phyloP scores from a whole-genome alignment of 2,113 vertebrate genomes.

The Ochotona curzoniae region DNA sequence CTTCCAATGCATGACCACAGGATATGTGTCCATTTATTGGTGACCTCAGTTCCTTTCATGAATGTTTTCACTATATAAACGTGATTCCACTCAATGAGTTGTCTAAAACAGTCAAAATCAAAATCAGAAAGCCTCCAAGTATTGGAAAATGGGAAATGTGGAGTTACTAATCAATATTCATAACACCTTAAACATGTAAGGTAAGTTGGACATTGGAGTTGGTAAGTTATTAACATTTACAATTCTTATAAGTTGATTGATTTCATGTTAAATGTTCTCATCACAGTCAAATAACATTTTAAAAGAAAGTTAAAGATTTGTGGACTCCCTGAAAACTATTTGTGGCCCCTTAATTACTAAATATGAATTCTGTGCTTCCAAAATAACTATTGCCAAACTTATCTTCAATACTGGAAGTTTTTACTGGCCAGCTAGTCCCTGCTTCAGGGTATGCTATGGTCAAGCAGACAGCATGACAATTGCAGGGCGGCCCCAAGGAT shows the following conservation, averaged over 20 bases:
- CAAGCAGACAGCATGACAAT: background rate
- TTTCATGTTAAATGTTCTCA: background rate
- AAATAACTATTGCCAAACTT: background rate
- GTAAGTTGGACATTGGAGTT: background rate
- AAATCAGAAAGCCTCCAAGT: background rate
- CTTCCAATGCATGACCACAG: background rate
- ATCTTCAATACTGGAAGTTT: background rate
- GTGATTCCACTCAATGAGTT: background rate
- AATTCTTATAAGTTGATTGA: background rate
- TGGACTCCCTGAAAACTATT: background rate
- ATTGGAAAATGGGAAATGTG: background rate
- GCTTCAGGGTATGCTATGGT: background rate
- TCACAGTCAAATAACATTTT: background rate
- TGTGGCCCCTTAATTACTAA: background rate
- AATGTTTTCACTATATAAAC: background rate
- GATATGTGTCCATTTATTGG: background rate
- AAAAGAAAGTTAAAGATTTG: background rate
- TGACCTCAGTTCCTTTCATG: background rate
- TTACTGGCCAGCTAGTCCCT: background rate
- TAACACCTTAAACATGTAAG: background rate
- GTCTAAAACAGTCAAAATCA: background rate
- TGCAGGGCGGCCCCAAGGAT: background rate
- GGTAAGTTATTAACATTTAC: background rate
- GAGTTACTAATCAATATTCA: background rate
- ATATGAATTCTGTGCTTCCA: background rate